phyloP scores from a whole-genome alignment of 1,140 invertebrate species.

The Drosophila parvula region DNA sequence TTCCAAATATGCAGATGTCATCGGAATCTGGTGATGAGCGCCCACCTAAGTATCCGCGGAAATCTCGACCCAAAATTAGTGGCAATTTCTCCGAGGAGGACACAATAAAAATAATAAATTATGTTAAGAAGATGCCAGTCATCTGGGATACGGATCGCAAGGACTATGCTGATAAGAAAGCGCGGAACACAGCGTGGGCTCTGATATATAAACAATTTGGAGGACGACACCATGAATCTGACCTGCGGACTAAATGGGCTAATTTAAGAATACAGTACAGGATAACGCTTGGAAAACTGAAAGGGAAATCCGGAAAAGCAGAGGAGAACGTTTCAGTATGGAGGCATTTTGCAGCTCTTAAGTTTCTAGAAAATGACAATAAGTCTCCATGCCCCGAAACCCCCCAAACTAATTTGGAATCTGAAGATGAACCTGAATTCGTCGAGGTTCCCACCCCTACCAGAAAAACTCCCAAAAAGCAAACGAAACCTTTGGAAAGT shows the following conservation, averaged over 20 bases:
- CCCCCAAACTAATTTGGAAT: background rate
- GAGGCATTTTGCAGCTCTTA: slow-evolving; percentile 7
- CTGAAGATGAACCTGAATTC: background rate
- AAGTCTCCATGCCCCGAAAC: background rate
- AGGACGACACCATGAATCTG: slow-evolving; percentile 3
- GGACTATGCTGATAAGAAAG: background rate
- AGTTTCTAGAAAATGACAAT: background rate
- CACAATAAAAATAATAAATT: slow-evolving; percentile 5
- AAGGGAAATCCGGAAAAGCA: background rate
- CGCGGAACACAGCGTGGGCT: background rate
- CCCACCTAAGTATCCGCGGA: background rate
- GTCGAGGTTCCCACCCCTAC: background rate
- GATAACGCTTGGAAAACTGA: slow-evolving; percentile 5
- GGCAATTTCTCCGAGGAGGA: slow-evolving; percentile 8
- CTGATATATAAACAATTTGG: slow-evolving; percentile 8
- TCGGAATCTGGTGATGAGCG: background rate
- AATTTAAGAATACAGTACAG: slow-evolving; percentile 12
- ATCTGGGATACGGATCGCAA: slow-evolving; percentile 3
- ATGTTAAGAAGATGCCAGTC: slow-evolving; percentile 4
- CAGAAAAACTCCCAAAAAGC: background rate
- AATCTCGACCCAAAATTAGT: slow-evolving; percentile 1
- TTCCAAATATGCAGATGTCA: background rate
- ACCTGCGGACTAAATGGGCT: slow-evolving; percentile 5
- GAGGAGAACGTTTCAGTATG: background rate
- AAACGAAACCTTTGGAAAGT: background rate